Conservation (phyloP, 1,140 invertebrate species). For the Caenorhabditis brenneri region DNA sequence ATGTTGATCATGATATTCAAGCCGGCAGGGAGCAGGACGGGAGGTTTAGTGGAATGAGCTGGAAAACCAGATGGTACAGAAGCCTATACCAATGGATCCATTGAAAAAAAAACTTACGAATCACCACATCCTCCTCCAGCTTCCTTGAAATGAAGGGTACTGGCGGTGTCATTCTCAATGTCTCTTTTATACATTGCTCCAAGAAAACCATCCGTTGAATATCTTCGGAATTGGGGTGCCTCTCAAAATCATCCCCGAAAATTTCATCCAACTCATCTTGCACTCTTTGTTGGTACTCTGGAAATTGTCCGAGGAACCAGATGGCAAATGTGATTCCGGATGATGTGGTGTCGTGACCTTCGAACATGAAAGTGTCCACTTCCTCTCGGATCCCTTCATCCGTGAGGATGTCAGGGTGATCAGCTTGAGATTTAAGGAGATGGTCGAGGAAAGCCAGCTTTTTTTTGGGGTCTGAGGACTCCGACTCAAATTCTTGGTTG, state of each 20-base stretch:
- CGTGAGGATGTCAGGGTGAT: slow-evolving; percentile 75
- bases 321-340: slow-evolving; percentile 77
- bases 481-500: background rate
- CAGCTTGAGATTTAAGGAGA: slow-evolving; percentile 80
- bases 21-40: slow-evolving; percentile 75
- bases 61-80: slow-evolving; percentile 6
- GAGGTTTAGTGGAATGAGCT: background rate
- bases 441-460: slow-evolving; percentile 89
- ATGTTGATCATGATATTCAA: slow-evolving; percentile 76
- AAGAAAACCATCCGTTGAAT: slow-evolving; percentile 83
- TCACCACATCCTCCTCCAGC: slow-evolving; percentile 76
- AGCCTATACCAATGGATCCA: no score
- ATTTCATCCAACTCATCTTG: slow-evolving; percentile 81
- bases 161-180: slow-evolving; percentile 75
- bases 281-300: slow-evolving; percentile 77
- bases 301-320: slow-evolving; percentile 72
- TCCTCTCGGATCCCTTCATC: slow-evolving; percentile 76
- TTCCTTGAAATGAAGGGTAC: slow-evolving; percentile 79
- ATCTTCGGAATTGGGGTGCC: slow-evolving; percentile 80
- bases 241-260: slow-evolving; percentile 79
- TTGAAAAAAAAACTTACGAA: slow-evolving; percentile 32
- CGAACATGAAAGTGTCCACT: slow-evolving; percentile 83
- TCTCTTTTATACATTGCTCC: slow-evolving; percentile 81
- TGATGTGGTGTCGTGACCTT: slow-evolving; percentile 84
- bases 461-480: slow-evolving; percentile 76